Evolutionary conservation across 1,140 invertebrate genomes (phyloP), one percentile per base, ranked within the genome.

Genomic region (Hypsibius dujardini): DNA sequence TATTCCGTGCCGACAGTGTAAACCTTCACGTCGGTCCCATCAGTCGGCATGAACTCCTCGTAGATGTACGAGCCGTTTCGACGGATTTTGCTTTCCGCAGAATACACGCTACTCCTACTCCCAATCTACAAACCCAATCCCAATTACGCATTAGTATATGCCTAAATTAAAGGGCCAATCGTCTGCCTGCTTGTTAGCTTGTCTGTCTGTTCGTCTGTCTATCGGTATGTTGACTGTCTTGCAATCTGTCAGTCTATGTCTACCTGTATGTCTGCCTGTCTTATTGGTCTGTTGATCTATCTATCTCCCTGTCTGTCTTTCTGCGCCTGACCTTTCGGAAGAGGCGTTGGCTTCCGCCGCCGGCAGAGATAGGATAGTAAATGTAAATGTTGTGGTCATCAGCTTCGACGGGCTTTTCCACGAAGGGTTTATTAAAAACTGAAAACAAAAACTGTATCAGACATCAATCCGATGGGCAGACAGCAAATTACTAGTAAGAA

Each of bases 351-450:
- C 91, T 94, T 1, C 95, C 95, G 7, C 85, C 85, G 42, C 96
- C 96, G n/a, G 95, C 96, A 1, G 91, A 92, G 1, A 92, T 93
- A 0, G 95, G 96, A 82, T 98, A 99, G 81, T 99, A 99, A 76
- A 99, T 99, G 79, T 97, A 98, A 77, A 99, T 96, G 79, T 99
- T 99, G 80, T 99, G 96, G 82, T 99, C 95, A 82, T 99, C 96
- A 1, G 96, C 96, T 45, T 91, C 95, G 59, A 95, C 86, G 1
- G 94, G 94, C 79, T 98, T 98, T 80, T 99, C 96, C 0, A 99
- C 96, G 83, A 99, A 99, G 0, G 96, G 96, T 79, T 98, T 98
- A 78, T 96, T 95, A 77, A 99, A 98, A 1, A 90, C 87, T 56
- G 50, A 7, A 56, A 56, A 56, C n/a, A 56, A 12, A n/a, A n/a